phyloP scores from a whole-genome alignment of 1,140 invertebrate species.

The Ctenoplectra terminalis region DNA sequence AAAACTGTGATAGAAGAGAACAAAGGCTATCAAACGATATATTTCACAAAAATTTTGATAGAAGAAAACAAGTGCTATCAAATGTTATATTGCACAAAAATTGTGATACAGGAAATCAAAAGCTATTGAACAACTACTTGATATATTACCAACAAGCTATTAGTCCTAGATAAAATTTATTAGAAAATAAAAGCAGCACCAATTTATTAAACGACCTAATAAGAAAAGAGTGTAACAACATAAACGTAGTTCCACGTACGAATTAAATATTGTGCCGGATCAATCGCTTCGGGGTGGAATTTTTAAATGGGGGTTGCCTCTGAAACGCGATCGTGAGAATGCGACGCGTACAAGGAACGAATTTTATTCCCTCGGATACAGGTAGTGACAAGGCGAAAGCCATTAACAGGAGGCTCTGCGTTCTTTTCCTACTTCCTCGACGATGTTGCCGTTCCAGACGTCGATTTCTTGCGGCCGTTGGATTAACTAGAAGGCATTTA shows the following conservation, averaged over 20 bases:
- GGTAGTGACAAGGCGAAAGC: constrained; percentile 39
- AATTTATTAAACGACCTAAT: too few relatives aligned
- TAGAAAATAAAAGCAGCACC: too few relatives aligned
- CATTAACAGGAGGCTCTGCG: constrained; percentile 54
- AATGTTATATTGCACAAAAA: too few relatives aligned
- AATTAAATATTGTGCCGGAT: constrained; percentile 12
- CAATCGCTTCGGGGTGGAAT: not conserved
- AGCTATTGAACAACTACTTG: too few relatives aligned
- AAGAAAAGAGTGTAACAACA: too few relatives aligned
- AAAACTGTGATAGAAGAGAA: too few relatives aligned
- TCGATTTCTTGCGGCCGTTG: constrained; percentile 65
- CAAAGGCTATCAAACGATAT: too few relatives aligned
- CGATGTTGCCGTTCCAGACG: constrained; percentile 44
- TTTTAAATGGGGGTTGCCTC: not conserved
- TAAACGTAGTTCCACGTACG: not conserved
- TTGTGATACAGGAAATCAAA: too few relatives aligned
- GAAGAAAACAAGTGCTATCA: too few relatives aligned
- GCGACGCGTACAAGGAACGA: constrained; percentile 25
- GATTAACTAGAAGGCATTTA: constrained; percentile 74
- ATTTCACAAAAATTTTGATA: too few relatives aligned
- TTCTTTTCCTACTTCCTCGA: constrained; percentile 68
- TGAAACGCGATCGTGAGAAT: constrained; percentile 47
- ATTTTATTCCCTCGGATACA: constrained; percentile 57
- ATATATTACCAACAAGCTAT: too few relatives aligned
- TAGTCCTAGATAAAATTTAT: too few relatives aligned